phyloP scores from a whole-genome alignment of 2,113 vertebrate species.

The Hiodon alosoides region DNA sequence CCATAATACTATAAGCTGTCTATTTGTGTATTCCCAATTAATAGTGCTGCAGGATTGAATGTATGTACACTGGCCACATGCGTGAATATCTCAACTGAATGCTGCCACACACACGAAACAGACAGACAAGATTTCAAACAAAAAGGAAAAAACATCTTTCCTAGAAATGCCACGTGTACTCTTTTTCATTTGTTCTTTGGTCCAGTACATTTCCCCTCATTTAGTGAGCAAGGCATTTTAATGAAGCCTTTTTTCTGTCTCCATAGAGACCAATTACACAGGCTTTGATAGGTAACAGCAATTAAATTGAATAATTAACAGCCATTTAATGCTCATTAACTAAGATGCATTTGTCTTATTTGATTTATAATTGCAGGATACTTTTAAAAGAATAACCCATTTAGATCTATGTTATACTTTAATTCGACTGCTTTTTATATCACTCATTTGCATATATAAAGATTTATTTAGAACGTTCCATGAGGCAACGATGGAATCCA shows the following conservation, averaged over 20 bases:
- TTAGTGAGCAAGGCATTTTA: constrained; percentile 9
- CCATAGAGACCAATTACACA: constrained; percentile 48
- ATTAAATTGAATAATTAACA: constrained; percentile 68
- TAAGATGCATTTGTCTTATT: constrained; percentile 58
- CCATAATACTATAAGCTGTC: not conserved
- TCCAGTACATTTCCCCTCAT: not conserved
- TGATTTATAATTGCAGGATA: constrained; percentile 59
- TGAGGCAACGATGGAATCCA: not conserved
- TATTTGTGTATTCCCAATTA: not conserved
- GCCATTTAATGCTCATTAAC: constrained; percentile 65
- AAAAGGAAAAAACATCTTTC: not conserved
- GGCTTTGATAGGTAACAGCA: constrained; percentile 60
- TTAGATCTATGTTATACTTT: constrained; percentile 35
- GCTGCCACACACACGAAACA: not conserved
- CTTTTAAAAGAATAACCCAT: constrained; percentile 51
- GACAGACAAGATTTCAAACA: not conserved
- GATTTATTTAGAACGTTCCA: not conserved
- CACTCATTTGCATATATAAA: constrained; percentile 43
- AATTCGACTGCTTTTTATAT: constrained; percentile 50
- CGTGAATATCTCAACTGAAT: not conserved
- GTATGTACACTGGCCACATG: not conserved
- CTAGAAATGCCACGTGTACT: not conserved
- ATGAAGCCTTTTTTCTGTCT: not conserved
- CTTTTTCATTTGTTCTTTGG: not conserved
- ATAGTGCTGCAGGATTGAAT: constrained; percentile 13